Percentiles rank a stretch among this genome's conserved stretches.
These are phyloP conservation scores for Rhyzopertha dominica DNA, from an alignment of 1,140 invertebrate species.

Conservation along the genomic window DNA sequence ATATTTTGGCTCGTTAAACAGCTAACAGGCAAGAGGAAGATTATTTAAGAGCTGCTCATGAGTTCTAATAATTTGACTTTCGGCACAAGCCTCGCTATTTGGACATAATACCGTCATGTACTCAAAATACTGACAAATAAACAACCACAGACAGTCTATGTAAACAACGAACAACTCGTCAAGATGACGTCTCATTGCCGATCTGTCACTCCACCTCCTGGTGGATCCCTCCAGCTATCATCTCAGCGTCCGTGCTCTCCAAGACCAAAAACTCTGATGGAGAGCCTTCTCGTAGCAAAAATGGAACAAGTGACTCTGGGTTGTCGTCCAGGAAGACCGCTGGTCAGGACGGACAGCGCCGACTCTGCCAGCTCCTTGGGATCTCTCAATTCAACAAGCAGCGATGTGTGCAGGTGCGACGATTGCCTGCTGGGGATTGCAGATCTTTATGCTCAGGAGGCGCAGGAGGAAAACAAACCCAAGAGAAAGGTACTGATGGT, in stretches of 20 bases:
- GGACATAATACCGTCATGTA: too few relatives aligned
- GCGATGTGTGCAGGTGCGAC: constrained; percentile 74
- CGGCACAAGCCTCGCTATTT: too few relatives aligned
- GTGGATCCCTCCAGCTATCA: constrained; percentile 13
- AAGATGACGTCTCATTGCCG: not conserved
- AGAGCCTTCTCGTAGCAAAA: constrained; percentile 68
- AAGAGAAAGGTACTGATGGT: constrained; percentile 67
- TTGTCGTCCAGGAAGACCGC: constrained; percentile 37
- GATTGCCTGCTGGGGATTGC: constrained; percentile 77
- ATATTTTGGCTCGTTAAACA: too few relatives aligned
- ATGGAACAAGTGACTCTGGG: constrained; percentile 56
- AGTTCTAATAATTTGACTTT: too few relatives aligned
- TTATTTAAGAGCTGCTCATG: too few relatives aligned
- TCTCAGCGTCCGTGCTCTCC: constrained; percentile 14
- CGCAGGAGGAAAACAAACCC: constrained; percentile 48
- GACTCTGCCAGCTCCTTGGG: constrained; percentile 72
- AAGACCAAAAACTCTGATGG: constrained; percentile 68
- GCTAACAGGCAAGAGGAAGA: too few relatives aligned
- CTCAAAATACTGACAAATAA: too few relatives aligned
- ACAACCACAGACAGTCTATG: too few relatives aligned
- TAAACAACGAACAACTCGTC: too few relatives aligned
- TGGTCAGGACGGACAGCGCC: constrained; percentile 68
- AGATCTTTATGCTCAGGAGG: constrained; percentile 63
- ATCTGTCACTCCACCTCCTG: not conserved
- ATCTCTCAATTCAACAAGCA: constrained; percentile 59